Evolutionary conservation across 2,797 vertebrate species (phyloP), one percentile per base, ranked within the genome.

Genomic region (Cirrhinus mrigala): DNA sequence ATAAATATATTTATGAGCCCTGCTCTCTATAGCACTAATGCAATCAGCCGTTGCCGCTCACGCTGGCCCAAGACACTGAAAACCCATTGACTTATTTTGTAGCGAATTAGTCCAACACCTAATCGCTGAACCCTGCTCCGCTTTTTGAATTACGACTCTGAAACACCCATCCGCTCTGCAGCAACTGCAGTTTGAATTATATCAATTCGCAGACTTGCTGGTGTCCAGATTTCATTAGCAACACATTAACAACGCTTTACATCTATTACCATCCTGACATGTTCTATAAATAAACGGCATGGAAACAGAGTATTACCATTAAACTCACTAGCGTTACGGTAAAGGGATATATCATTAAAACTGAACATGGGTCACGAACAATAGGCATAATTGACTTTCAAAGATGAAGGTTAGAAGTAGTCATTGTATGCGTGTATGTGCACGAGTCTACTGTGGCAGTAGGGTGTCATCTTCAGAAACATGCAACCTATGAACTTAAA

Each of bases 171-270:
- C 93, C 94, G 92, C 84, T 85, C 83, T 82, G 52, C 81, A 92
- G 96, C 95, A 95, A 95, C 96, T 95, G 94, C 96, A 95, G 95
- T 90, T 95, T 97, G 96, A 99, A 96, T 99, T 98, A 98, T 97
- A 97, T 97, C 95, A 96, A 97, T 98, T 98, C 97, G 97, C 97
- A 98, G 98, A 97, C 96, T 98, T 97, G 96, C 96, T 95, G 95
- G 94, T 97, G 97, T 99, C 97, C 96, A 96, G 96, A 97, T 98
- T 98, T 99, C 96, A 99, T 98, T 98, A 98, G 97, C 96, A 90
- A 96, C 96, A 96, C 97, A 98, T 99, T 98, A 99, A 97, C 96
- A 94, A 95, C 94, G 96, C 96, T 97, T 97, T 96, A 97, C 97
- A 97, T 98, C 98, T 99, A 99, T 98, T 97, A 96, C 96, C 92